These are phyloP conservation scores for Tragopan temminckii DNA, from an alignment of 2,797 vertebrate genomes.

Conservation along the genomic window DNA sequence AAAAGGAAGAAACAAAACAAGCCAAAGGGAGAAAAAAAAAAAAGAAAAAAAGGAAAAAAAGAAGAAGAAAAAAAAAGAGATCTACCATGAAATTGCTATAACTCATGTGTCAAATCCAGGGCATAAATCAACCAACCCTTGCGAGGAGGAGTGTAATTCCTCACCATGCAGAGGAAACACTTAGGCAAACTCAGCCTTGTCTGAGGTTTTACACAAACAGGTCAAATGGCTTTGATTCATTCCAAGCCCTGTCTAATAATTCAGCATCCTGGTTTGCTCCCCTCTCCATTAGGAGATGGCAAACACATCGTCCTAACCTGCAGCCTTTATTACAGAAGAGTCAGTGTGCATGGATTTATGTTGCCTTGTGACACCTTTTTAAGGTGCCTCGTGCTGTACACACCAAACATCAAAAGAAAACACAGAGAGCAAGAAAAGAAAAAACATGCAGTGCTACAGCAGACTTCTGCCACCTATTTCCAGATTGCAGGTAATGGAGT, in stretches of 20 bases:
- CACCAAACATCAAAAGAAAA: not conserved
- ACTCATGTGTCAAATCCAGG: not conserved
- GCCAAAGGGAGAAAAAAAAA: not conserved
- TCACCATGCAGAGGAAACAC: not conserved
- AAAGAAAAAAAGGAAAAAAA: too few relatives aligned
- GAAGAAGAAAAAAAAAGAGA: not conserved
- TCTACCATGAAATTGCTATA: not conserved
- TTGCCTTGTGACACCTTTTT: not conserved
- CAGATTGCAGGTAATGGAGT: not conserved
- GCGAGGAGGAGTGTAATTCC: not conserved
- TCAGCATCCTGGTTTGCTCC: not conserved
- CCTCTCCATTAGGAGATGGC: not conserved
- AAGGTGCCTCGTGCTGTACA: not conserved
- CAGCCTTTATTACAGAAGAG: not conserved
- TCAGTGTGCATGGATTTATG: not conserved
- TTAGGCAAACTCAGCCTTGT: not conserved
- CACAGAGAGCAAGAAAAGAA: not conserved
- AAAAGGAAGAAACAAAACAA: not conserved
- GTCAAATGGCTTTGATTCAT: not conserved
- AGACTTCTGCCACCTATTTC: not conserved
- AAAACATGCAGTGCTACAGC: not conserved
- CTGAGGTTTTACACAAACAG: not conserved
- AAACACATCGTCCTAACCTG: not conserved
- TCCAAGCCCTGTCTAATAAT: not conserved
- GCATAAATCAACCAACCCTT: not conserved